These are phyloP conservation scores for Falco berigora DNA, from an alignment of 2,797 vertebrate species.

Conservation along the genomic window DNA sequence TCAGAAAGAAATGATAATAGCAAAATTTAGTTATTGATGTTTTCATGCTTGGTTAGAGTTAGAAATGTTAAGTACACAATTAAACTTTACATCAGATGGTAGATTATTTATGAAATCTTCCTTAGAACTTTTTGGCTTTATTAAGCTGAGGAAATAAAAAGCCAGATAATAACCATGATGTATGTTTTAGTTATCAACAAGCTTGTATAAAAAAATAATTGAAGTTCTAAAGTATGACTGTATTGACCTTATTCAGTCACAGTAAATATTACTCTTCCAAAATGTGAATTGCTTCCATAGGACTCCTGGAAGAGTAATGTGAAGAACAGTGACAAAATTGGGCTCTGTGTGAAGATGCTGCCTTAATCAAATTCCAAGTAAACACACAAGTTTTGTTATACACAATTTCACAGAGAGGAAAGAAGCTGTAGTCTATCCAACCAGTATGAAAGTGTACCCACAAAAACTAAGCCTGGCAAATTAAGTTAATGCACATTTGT, in stretches of 20 bases:
- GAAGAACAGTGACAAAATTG: not conserved
- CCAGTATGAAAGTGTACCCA: not conserved
- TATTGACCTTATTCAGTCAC: constrained; percentile 17
- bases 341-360: not conserved
- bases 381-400: not conserved
- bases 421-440: not conserved
- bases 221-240: not conserved
- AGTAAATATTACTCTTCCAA: constrained; percentile 6
- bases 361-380: not conserved
- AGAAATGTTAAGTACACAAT: constrained; percentile 43
- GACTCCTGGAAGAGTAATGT: not conserved
- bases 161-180: not conserved
- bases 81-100: constrained; percentile 14
- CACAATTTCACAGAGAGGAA: not conserved
- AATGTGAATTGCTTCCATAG: not conserved
- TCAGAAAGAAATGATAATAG: not conserved
- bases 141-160: not conserved
- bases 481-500: constrained; percentile 58
- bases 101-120: constrained; percentile 10
- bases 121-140: not conserved
- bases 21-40: not conserved
- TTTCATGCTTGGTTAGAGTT: constrained; percentile 5
- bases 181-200: constrained; percentile 11
- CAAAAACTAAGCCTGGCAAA: constrained; percentile 8
- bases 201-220: not conserved